Evolutionary conservation across 2,888 invertebrate species (phyloP).

Genomic region (Drosophila rellima): DNA sequence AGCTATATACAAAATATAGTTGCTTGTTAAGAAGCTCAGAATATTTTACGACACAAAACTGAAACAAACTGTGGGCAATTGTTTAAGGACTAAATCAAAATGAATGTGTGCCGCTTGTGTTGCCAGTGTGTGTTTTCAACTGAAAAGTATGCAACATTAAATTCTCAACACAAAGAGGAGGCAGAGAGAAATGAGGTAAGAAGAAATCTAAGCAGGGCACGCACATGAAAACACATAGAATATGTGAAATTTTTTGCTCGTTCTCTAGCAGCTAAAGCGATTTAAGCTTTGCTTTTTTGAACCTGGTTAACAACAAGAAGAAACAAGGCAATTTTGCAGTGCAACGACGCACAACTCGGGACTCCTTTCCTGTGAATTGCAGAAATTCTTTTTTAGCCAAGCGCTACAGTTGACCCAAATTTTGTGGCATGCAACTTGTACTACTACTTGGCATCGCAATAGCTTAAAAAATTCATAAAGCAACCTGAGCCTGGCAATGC

Average conservation of each 20-base stretch:
- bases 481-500: slow-evolving; percentile 20
- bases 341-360: slow-evolving; percentile 38
- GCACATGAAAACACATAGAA: slow-evolving; percentile 26
- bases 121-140: slow-evolving; percentile 16
- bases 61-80: slow-evolving; percentile 46
- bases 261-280: slow-evolving; percentile 70
- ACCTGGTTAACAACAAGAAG: slow-evolving; percentile 9
- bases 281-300: slow-evolving; percentile 44
- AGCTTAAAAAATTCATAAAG: slow-evolving; percentile 72
- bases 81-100: slow-evolving; percentile 45
- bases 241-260: slow-evolving; percentile 52
- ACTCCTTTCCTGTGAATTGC: slow-evolving; percentile 13
- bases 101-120: slow-evolving; percentile 48
- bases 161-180: slow-evolving; percentile 20
- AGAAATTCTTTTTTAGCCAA: slow-evolving; percentile 43
- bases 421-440: slow-evolving; percentile 65
- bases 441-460: slow-evolving; percentile 65
- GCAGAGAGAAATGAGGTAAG: not conserved
- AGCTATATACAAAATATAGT: not conserved
- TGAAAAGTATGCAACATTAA: slow-evolving; percentile 59
- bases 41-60: slow-evolving; percentile 28
- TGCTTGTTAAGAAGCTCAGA: slow-evolving; percentile 2
- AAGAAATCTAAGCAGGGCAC: slow-evolving; percentile 30
- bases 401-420: slow-evolving; percentile 68
- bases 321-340: slow-evolving; percentile 70